Evolutionary conservation across 37 sponge, comb jelly and placozoan genomes (phyloP).

Genomic region (Halichondria panicea): DNA sequence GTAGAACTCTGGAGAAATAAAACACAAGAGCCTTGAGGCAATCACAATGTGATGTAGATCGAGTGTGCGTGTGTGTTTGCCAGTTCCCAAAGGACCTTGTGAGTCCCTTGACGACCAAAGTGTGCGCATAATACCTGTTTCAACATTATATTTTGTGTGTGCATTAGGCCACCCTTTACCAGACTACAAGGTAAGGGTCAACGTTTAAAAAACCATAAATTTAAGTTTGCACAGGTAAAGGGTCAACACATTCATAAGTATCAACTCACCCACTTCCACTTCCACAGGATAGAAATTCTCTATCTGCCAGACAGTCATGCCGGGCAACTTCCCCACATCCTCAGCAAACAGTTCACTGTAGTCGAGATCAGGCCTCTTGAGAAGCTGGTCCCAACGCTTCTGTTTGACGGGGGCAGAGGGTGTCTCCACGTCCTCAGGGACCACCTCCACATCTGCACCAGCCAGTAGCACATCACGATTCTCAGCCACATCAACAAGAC

Average conservation of each 20-base stretch:
- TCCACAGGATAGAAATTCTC: conserved; percentile 92
- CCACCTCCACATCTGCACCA: conserved; percentile 24
- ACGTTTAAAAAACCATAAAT: conserved; percentile 2
- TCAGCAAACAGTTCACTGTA: conserved; percentile 85
- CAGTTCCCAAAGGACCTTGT: no score
- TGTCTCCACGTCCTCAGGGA: background rate
- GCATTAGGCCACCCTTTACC: background rate
- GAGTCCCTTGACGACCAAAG: no score
- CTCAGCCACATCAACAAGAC: conserved; percentile 57
- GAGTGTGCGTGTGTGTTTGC: no score
- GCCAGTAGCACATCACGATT: conserved; percentile 47
- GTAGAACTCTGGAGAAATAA: conserved; percentile 51
- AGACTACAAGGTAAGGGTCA: background rate
- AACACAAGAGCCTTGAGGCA: background rate
- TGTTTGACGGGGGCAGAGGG: background rate
- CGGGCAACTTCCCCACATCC: conserved; percentile 69
- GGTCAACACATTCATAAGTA: no score
- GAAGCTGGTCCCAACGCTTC: conserved; percentile 70
- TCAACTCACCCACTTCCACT: conserved; percentile 75
- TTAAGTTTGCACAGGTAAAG: background rate
- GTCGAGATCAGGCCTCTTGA: conserved; percentile 88
- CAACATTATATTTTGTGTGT: no score
- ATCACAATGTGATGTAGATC: no score
- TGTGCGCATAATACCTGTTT: no score
- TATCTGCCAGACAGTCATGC: conserved; percentile 91